A percentile compares a stretch with the other conserved stretches of the same genome.
These are phyloP conservation scores for Lacanobia oleracea DNA, from an alignment of 2,888 invertebrate species.

Conservation along the genomic window DNA sequence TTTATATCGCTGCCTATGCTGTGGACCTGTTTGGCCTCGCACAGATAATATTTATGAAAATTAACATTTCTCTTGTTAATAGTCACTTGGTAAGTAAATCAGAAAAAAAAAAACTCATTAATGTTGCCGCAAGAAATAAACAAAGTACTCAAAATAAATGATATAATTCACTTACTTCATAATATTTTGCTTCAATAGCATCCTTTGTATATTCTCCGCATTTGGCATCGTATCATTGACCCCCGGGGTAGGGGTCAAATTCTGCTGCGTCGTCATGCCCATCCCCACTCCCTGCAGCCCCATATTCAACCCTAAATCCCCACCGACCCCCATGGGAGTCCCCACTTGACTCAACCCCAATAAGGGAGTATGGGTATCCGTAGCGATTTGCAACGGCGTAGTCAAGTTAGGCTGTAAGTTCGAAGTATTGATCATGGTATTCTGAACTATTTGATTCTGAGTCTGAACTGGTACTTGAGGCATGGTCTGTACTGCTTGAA, in stretches of 20 bases:
- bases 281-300: constrained; percentile 67
- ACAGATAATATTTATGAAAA: no score
- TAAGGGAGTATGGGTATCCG: constrained; percentile 82
- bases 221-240: constrained; percentile 76
- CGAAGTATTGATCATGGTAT: constrained; percentile 70
- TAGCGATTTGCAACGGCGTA: constrained; percentile 85
- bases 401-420: constrained; percentile 78
- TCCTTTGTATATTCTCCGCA: constrained; percentile 87
- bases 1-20: no score
- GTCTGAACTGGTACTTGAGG: constrained; percentile 59
- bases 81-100: no score
- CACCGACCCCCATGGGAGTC: constrained; percentile 79
- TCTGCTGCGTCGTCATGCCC: constrained; percentile 72
- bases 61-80: no score
- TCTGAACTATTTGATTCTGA: constrained; percentile 62
- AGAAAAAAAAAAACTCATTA: no score
- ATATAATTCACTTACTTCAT: constrained; percentile 82
- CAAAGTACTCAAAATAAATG: no score
- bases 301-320: constrained; percentile 77
- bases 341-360: constrained; percentile 83
- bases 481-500: constrained; percentile 52
- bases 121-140: no score
- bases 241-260: constrained; percentile 76
- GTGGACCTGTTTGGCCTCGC: no score
- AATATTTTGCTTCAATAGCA: constrained; percentile 88